These are phyloP conservation scores for Tenebrosternarchus preto DNA, from an alignment of 2,113 vertebrate genomes.

Conservation along the genomic window DNA sequence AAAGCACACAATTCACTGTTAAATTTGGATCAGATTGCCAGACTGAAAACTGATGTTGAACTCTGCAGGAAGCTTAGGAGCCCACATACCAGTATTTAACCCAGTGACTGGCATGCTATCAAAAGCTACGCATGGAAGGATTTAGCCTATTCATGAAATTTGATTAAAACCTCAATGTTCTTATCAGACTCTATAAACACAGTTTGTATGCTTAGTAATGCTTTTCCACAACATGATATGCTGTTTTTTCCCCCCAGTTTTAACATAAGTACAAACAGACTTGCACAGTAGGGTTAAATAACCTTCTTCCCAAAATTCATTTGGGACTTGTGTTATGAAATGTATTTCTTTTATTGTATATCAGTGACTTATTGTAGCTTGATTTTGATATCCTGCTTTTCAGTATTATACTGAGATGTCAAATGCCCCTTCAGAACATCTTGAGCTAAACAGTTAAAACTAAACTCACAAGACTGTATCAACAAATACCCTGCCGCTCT, in stretches of 20 bases:
- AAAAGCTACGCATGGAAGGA: slow-evolving; percentile 14
- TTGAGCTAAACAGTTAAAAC: background rate
- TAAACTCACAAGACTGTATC: background rate
- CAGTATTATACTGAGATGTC: no score
- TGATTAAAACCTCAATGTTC: slow-evolving; percentile 17
- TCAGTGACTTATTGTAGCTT: background rate
- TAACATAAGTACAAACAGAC: background rate
- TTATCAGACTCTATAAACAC: slow-evolving; percentile 14
- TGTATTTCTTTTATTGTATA: background rate
- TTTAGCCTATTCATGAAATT: slow-evolving; percentile 13
- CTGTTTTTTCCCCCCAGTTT: background rate
- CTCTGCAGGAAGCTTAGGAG: background rate
- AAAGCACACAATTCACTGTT: slow-evolving; percentile 19
- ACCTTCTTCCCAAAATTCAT: background rate
- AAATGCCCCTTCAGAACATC: no score
- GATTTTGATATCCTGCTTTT: background rate
- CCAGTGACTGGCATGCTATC: background rate
- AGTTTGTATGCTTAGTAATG: background rate
- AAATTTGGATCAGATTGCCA: slow-evolving; percentile 20
- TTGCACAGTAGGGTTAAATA: slow-evolving; percentile 13
- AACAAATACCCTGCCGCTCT: slow-evolving; percentile 11
- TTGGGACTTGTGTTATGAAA: no score
- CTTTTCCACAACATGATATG: no score
- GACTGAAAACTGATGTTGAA: slow-evolving; percentile 20
- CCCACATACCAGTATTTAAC: slow-evolving; percentile 6